Evolutionary conservation across 2,113 vertebrate species (phyloP), one percentile per base, ranked within the genome.

Genomic region (Emydocephalus ijimae): DNA sequence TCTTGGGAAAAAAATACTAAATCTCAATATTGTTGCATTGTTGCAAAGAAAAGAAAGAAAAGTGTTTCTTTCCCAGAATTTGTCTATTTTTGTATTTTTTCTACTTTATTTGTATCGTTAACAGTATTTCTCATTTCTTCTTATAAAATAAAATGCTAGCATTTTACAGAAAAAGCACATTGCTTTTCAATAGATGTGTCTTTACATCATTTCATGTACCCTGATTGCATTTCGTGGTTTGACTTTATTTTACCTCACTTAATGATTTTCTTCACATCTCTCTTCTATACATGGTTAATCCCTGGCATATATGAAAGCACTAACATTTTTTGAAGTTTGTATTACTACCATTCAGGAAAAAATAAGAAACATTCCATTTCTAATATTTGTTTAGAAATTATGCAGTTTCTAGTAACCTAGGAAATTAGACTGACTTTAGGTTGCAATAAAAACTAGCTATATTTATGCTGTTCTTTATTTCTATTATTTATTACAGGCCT

Each of bases 401-500:
- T 92, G 10, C 26, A 94, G 15, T 81, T 96, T 87, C 95, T 92
- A 91, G 93, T 88, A 93, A 94, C 23, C 93, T 23, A 95, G 91
- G 93, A 94, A 96, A 96, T 96, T 95, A 97, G 74, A 87, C 14
- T 24, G 0, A 96, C 57, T 94, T 96, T 94, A 96, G 94, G 93
- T 92, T 96, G 87, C 94, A 96, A 93, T 94, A 93, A 96, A 97
- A 96, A 95, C 94, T 9, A 43, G 87, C 61, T 94, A 94, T 95
- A 96, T 97, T 96, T 95, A 96, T 91, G 88, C 92, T 95, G 52
- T 91, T 97, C 89, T 93, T 97, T 92, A 92, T 96, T 96, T 97
- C 94, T 97, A 92, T 96, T 96, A 96, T 97, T 97, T 96, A 97
- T 97, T 95, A 85, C 92, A 93, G 34, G 92, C 89, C 57, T 54